A percentile compares a stretch with the other conserved stretches of the same genome.
These are phyloP conservation scores for Pyrocephalus nanus DNA, from an alignment of 2,797 vertebrate species.

Conservation along the genomic window DNA sequence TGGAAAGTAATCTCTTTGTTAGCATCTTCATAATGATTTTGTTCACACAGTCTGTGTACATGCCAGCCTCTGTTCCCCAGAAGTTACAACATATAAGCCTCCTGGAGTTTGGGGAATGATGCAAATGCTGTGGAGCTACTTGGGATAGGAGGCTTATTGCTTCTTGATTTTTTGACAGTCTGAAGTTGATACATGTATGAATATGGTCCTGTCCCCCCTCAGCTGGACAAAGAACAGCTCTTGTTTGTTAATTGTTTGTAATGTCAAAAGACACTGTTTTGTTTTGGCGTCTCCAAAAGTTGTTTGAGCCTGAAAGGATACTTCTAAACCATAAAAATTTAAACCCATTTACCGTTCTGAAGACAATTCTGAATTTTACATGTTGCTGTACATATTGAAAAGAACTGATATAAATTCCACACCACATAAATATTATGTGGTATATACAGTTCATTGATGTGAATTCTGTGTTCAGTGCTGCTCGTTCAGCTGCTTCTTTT, in stretches of 20 bases:
- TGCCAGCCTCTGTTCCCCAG: background rate
- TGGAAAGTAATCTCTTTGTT: background rate
- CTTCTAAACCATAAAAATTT: background rate
- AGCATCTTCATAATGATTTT: background rate
- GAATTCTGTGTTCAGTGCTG: background rate
- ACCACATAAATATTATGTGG: background rate
- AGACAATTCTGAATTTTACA: background rate
- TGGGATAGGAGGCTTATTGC: background rate
- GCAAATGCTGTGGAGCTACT: background rate
- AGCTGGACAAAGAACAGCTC: background rate
- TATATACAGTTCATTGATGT: background rate
- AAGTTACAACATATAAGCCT: background rate
- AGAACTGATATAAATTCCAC: background rate
- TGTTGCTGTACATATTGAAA: background rate
- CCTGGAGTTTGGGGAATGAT: background rate
- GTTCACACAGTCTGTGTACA: background rate
- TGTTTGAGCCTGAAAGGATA: background rate
- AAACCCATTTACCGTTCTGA: background rate
- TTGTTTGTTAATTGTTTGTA: background rate
- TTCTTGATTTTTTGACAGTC: background rate
- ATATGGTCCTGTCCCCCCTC: background rate
- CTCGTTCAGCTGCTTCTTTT: background rate
- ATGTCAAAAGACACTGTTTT: background rate
- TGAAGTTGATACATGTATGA: fast-evolving
- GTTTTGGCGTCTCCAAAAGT: background rate